These are phyloP conservation scores for Nowickia ferox DNA, from an alignment of 2,888 invertebrate genomes.

Conservation along the genomic window DNA sequence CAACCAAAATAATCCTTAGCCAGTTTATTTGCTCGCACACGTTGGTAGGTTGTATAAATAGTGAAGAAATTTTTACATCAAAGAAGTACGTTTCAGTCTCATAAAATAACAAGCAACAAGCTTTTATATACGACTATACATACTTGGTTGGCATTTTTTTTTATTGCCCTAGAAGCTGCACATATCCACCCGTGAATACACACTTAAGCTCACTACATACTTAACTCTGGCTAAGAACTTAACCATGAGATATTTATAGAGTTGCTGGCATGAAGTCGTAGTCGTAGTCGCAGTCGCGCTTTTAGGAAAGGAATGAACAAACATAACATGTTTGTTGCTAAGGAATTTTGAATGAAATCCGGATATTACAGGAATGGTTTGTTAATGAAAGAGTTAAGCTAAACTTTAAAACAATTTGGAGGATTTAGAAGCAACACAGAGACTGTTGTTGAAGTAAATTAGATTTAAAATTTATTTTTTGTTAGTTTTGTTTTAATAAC, in stretches of 20 bases:
- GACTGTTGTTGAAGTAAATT: background rate
- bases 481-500: background rate
- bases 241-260: constrained; percentile 61
- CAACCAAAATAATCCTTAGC: constrained; percentile 66
- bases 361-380: constrained; percentile 64
- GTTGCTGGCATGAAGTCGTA: constrained; percentile 30
- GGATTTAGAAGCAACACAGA: constrained; percentile 1
- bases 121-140: constrained; percentile 35
- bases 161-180: constrained; percentile 34
- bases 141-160: background rate
- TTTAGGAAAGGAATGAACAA: background rate
- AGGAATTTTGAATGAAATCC: constrained; percentile 47
- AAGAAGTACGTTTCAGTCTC: constrained; percentile 60
- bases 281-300: background rate
- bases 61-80: constrained; percentile 55
- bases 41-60: constrained; percentile 37
- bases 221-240: constrained; percentile 26
- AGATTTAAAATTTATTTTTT: background rate
- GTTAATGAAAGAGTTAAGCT: constrained; percentile 47
- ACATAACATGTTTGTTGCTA: constrained; percentile 32
- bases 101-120: constrained; percentile 60
- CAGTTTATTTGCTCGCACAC: constrained; percentile 45
- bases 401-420: constrained; percentile 34
- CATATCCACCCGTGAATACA: background rate
- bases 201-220: constrained; percentile 14